Base-by-base conservation (phyloP, 2,113 vertebrate genomes). In the Fulmarus glacialis region DNA sequence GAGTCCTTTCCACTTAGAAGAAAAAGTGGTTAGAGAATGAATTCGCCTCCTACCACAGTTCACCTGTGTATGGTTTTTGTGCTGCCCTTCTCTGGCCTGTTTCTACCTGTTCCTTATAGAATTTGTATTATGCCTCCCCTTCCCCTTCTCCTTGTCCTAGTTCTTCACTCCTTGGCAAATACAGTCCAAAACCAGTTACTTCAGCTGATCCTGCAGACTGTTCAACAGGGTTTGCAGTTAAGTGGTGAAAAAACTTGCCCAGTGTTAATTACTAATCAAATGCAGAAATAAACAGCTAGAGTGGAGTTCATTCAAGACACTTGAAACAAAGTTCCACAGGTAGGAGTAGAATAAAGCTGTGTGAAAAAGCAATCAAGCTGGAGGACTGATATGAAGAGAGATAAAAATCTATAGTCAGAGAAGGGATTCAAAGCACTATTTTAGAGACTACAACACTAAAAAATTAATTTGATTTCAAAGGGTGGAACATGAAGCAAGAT, bases 381-480 rank as follows among this genome's bases (percentile, higher is more conserved):
- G 29, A 62, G 47, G 27, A 68, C 12, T 87, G 60, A 82, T 82
- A 89, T 13, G 59, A 83, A 64, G 38, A 71, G 40, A 93, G 59
- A 94, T 42, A 71, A 66, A 97, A 94, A 93, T 82, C 42, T 93
- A 55, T 74, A 68, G 83, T 72, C 78, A 88, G 67, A 82, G 40
- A 50, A 91, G 29, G 53, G 89, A 90, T 2, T 29, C 66, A 88
- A 86, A 84, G 34, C 23, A 52, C 19, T 93, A 6, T 88, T 88
- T 86, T 82, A 81, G 40, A 88, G 27, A 78, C 15, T 80, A 32
- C 7, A 40, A 59, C 47, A 58, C 50, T 86, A 92, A 96, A 93
- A 22, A 95, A 92, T 74, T 91, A 87, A 89, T 96, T 87, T 75
- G 9, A 68, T 95, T 96, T 95, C 78, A 82, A 93, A 92, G 45